Evolutionary conservation across 2,888 invertebrate species (phyloP), one percentile per base, ranked within the genome.

Genomic region (Drosophila nr. fundita): DNA sequence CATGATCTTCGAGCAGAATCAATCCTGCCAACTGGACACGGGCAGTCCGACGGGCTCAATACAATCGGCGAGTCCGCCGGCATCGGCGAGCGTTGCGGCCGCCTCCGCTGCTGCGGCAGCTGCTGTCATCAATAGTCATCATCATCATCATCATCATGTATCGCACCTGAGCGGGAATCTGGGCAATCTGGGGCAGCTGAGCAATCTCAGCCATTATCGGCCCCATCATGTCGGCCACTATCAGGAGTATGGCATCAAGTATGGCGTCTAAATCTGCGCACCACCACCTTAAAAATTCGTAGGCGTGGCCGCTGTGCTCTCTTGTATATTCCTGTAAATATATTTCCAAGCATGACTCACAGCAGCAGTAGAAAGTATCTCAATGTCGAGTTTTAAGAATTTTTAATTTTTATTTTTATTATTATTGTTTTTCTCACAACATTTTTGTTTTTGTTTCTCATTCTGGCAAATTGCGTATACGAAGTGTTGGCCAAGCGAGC

Each of bases 201-300:
- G 92, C 80, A 93, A 93, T 76, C 90, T 93, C 66, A 92, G 92
- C 30, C 93, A 93, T 73, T 93, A 93, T 76, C 89, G 93, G 63
- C 92, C 92, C 36, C 93, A 93, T 68, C 93, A 93, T 68, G 92
- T 92, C 57, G 92, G 92, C 2, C 93, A 93, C 68, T 93, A 93
- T 70, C 93, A 93, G 90, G 93, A 93, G 78, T 93, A 93, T 69
- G 93, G 93, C 74, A 93, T 93, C 68, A 93, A 93, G 77, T 93
- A 93, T 84, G 92, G 93, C 70, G 93, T 93, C 73, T 93, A 92
- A 90, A 24, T 55, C 29, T 13, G 24, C 15, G 18, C 13, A 45
- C 10, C 4, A 2, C 24, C 24, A 45, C 24, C 45, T 24, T 7
- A 42, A 11, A 11, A 21, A 2, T 13, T 21, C 42, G 29, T 40